A percentile compares a stretch with the other conserved stretches of the same genome.
Conservation (phyloP, 2,888 invertebrate species). For the Aromia moschata region DNA sequence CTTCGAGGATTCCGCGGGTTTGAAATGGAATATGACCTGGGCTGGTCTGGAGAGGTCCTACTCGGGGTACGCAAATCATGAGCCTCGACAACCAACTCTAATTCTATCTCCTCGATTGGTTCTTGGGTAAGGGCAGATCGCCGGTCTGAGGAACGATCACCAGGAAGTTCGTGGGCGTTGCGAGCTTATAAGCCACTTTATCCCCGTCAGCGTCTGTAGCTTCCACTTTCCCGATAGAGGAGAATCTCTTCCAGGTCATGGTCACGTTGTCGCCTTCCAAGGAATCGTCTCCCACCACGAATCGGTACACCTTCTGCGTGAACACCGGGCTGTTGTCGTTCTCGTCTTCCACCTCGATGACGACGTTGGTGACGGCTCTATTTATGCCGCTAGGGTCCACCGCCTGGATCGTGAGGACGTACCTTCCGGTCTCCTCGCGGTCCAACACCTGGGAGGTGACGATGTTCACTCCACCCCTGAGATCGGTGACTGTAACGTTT, state of each 20-base stretch:
- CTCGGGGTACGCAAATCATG: conserved; percentile 84
- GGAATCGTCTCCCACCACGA: conserved; percentile 74
- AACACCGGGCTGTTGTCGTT: conserved; percentile 94
- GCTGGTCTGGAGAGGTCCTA: conserved; percentile 75
- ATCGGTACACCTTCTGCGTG: conserved; percentile 79
- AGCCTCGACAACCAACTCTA: conserved; percentile 79
- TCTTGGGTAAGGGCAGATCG: conserved; percentile 83
- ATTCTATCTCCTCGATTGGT: conserved; percentile 69
- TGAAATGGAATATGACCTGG: conserved; percentile 80
- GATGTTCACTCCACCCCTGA: conserved; percentile 74
- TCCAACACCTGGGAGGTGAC: conserved; percentile 82
- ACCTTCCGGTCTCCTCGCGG: conserved; percentile 76
- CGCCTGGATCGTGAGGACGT: conserved; percentile 82
- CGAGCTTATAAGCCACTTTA: conserved; percentile 85
- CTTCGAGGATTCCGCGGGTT: conserved; percentile 66
- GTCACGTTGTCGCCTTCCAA: conserved; percentile 69
- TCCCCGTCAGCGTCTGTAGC: conserved; percentile 94
- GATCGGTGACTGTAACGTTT: conserved; percentile 64
- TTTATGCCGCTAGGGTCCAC: conserved; percentile 82
- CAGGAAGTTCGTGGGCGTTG: conserved; percentile 81
- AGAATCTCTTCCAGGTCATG: conserved; percentile 79
- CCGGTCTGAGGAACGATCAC: conserved; percentile 91
- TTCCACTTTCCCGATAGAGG: conserved; percentile 83
- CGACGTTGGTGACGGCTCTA: conserved; percentile 81
- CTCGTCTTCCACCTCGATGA: conserved; percentile 81